Evolutionary conservation across 2,888 invertebrate species (phyloP), one percentile per base, ranked within the genome.

Genomic region (Tinea semifulvella): DNA sequence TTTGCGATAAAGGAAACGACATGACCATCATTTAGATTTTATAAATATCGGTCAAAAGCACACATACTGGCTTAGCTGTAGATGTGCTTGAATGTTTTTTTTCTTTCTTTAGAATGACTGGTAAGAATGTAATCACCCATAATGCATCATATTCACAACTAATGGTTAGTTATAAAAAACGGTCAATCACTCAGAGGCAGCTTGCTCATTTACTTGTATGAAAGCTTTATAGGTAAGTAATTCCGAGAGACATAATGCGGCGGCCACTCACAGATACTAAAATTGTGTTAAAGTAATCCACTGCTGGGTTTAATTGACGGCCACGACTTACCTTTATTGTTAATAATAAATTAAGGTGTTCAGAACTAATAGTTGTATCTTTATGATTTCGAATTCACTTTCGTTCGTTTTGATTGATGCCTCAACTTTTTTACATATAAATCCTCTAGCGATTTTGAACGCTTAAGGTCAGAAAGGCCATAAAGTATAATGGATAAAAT

Each of bases 81-180:
- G 4, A 40, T 14, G 13, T 11, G 8, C 38, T 31, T 31, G n/a
- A 31, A 13, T n/a, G 14, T 31, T 11, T 40, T 22, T 11, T 22
- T n/a, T n/a, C n/a, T 22, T 13, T 22, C 20, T 13, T 7, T 5
- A 13, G 22, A 40, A 40, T 40, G 40, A 40, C 40, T 40, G 14
- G 40, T 40, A 13, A 18, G 22, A 40, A 40, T 40, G 17, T 40
- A 18, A 22, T 40, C 40, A 10, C 13, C 22, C n/a, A 40, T 40
- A 40, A 40, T 22, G 40, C 40, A 22, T 40, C 40, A 40, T 40
- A 40, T 40, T 40, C 40, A 36, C 31, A 38, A 17, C 40, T 40
- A 40, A 40, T 40, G 40, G 40, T 35, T 8, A 19, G 18, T 22
- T 22, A 40, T 40, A 40, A 40, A 40, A 40, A 40, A 40, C 22